Evolutionary conservation across 2,888 invertebrate genomes (phyloP).

Genomic region (Diploptera punctata): DNA sequence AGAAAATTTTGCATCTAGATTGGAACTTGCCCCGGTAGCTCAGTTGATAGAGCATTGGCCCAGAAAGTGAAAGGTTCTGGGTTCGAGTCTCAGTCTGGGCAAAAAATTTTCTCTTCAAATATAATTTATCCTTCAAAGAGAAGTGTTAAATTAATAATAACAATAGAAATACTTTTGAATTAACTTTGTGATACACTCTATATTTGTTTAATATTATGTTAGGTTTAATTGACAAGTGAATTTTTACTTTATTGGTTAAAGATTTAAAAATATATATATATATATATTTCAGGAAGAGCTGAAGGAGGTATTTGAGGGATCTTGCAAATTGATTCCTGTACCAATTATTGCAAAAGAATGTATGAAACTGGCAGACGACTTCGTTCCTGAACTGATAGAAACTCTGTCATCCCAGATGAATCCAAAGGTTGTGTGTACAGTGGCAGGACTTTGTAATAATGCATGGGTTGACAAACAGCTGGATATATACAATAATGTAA

Average conservation of each 20-base stretch:
- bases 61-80: no score
- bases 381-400: constrained; percentile 86
- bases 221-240: constrained; percentile 6
- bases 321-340: constrained; percentile 80
- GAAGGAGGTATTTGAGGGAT: constrained; percentile 86
- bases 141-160: no score
- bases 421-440: constrained; percentile 85
- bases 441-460: constrained; percentile 88
- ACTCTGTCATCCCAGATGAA: constrained; percentile 91
- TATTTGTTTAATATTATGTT: constrained; percentile 16
- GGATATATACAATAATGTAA: constrained; percentile 46
- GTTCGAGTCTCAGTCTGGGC: no score
- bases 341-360: constrained; percentile 78
- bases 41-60: no score
- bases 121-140: no score
- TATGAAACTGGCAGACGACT: constrained; percentile 79
- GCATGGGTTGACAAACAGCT: constrained; percentile 68
- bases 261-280: constrained; percentile 15
- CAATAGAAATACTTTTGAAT: no score
- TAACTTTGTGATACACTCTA: no score
- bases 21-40: no score
- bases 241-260: constrained; percentile 18
- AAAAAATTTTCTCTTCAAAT: no score
- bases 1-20: no score
- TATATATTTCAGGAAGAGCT: constrained; percentile 69